Evolutionary conservation across 2,113 vertebrate species (phyloP), one percentile per base, ranked within the genome.

Genomic region (Nycticebus coucang): DNA sequence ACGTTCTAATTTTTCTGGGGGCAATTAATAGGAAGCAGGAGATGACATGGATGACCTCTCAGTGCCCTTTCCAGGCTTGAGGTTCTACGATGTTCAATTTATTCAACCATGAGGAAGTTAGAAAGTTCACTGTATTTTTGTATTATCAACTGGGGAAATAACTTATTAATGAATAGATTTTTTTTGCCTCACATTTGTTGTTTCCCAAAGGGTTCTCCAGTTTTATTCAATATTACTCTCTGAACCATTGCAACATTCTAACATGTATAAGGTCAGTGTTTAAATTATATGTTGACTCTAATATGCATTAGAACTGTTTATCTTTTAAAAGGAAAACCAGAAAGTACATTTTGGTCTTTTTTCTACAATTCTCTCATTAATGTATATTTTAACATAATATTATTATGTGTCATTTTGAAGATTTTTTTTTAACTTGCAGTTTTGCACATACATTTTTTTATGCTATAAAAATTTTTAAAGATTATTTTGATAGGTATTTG

Each of bases 71-170:
- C 41, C 24, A 71, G 13, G n/a, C 13, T 66, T 26, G 17, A 55
- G 9, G 14, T 35, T 72, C 35, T 35, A 30, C 77, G 28, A 85
- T 72, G 17, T 33, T 88, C 26, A 78, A 2, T 53, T 72, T 72
- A 30, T 87, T 87, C 81, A 81, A 50, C 82, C 13, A 4, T 28
- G 0, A 10, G 79, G 3, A 22, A 86, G 3, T 18, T 62, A 74
- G 30, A 94, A 97, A 93, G 1, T 93, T 96, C 12, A 14, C 11
- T 86, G 97, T 72, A 62, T 55, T 93, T 89, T 8, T 95, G 0
- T 33, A 1, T 78, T 0, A 2, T 84, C 81, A 87, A 30, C 26
- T 94, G 13, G 21, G 9, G 18, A 95, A 97, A 97, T 92, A 94
- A 80, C 5, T 95, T 4, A 62, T 87, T 62, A 82, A 4, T 2